phyloP scores from a whole-genome alignment of 2,113 vertebrate species.

The Hippocampus abdominalis region DNA sequence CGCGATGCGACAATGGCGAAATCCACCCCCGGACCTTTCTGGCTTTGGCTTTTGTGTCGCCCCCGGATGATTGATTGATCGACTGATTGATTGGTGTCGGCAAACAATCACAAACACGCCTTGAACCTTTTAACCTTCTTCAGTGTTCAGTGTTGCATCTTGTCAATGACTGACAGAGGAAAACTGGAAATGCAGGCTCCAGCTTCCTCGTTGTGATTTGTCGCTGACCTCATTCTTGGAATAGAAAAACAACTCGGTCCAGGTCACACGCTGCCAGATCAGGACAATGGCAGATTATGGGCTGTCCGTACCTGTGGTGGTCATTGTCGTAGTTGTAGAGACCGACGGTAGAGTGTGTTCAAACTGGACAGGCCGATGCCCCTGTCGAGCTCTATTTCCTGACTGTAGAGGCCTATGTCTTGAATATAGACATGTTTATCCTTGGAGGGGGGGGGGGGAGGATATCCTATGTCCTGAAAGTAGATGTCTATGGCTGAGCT shows the following conservation, averaged over 20 bases:
- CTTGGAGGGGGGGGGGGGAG: no score
- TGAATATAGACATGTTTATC: neutral
- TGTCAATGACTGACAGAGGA: constrained; percentile 50
- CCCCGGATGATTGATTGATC: constrained; percentile 1
- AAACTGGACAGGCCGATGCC: neutral
- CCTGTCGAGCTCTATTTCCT: neutral
- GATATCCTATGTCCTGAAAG: no score
- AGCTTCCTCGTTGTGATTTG: constrained; percentile 15
- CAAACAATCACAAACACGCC: constrained; percentile 45
- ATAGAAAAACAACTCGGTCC: constrained; percentile 42
- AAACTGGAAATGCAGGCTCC: constrained; percentile 56
- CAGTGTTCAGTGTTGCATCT: constrained; percentile 38
- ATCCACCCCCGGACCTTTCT: constrained; percentile 42
- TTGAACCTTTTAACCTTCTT: constrained; percentile 47
- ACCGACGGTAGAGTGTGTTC: neutral
- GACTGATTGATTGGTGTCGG: constrained; percentile 46
- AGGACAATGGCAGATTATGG: neutral
- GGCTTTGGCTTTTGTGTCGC: constrained; percentile 56
- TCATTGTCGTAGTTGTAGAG: neutral
- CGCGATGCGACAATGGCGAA: constrained; percentile 55
- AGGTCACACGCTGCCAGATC: constrained; percentile 7
- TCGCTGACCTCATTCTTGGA: constrained; percentile 60
- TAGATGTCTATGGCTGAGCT: neutral
- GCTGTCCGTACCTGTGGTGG: no score
- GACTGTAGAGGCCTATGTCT: neutral